Evolutionary conservation across 2,113 vertebrate species (phyloP).

Genomic region (Telmatochromis brachygnathus): DNA sequence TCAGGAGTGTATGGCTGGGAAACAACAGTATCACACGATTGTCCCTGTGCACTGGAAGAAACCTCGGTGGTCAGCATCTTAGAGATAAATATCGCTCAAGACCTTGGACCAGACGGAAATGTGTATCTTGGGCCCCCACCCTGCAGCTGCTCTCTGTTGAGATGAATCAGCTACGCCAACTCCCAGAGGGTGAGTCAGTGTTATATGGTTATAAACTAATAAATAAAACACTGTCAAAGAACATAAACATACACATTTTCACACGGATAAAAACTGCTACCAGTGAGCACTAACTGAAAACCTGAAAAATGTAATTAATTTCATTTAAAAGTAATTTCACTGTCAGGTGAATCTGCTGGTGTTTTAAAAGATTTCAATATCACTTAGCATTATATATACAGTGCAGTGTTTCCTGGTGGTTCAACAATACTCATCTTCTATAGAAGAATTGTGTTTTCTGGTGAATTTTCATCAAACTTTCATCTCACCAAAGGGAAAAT

Average conservation of each 20-base stretch:
- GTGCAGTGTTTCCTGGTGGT: rapidly evolving
- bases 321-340: background rate
- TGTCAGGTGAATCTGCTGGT: background rate
- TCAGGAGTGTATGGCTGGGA: slow-evolving; percentile 60
- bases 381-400: background rate
- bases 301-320: background rate
- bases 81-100: background rate
- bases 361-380: background rate
- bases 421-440: background rate
- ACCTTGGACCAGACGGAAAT: slow-evolving; percentile 5
- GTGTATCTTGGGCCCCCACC: slow-evolving; percentile 66
- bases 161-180: slow-evolving; percentile 72
- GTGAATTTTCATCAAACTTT: background rate
- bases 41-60: slow-evolving; percentile 54
- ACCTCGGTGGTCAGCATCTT: background rate
- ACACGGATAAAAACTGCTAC: background rate
- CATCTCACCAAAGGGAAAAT: background rate
- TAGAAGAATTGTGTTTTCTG: background rate
- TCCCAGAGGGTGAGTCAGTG: slow-evolving; percentile 78
- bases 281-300: background rate
- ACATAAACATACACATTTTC: background rate
- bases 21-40: slow-evolving; percentile 63
- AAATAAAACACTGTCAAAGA: background rate
- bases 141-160: slow-evolving; percentile 71
- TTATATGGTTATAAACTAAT: background rate